Evolutionary conservation across 2,797 vertebrate genomes (phyloP).

Genomic region (Chelonia mydas): DNA sequence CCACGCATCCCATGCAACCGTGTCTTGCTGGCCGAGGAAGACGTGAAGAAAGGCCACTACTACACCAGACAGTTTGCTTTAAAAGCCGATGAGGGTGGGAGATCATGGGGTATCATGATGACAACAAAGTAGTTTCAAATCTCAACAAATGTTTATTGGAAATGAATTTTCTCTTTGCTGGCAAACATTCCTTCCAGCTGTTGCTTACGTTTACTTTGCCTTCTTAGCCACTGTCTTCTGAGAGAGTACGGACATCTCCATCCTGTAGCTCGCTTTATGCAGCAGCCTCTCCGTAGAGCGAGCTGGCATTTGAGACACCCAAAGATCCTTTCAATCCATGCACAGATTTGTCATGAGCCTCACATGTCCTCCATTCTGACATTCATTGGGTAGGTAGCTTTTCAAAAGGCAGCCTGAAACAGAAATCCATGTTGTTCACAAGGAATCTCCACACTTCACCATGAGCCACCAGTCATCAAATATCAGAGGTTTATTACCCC

Average conservation of each 20-base stretch:
- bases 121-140: not conserved
- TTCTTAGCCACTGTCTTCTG: not conserved
- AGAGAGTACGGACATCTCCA: not conserved
- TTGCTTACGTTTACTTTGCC: not conserved
- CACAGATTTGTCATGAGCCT: not conserved
- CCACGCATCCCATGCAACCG: not conserved
- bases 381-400: not conserved
- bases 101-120: not conserved
- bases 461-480: not conserved
- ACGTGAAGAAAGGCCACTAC: not conserved
- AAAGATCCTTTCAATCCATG: not conserved
- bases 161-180: not conserved
- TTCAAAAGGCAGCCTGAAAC: conserved; percentile 46
- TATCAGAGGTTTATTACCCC: not conserved
- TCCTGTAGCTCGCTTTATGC: accelerated
- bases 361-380: not conserved
- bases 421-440: conserved; percentile 46
- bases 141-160: not conserved
- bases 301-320: not conserved
- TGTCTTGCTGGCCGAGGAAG: not conserved
- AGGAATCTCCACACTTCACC: not conserved
- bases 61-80: not conserved
- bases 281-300: not conserved
- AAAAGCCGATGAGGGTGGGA: not conserved
- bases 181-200: not conserved